phyloP scores from a whole-genome alignment of 2,797 vertebrate species.

The Numenius phaeopus region DNA sequence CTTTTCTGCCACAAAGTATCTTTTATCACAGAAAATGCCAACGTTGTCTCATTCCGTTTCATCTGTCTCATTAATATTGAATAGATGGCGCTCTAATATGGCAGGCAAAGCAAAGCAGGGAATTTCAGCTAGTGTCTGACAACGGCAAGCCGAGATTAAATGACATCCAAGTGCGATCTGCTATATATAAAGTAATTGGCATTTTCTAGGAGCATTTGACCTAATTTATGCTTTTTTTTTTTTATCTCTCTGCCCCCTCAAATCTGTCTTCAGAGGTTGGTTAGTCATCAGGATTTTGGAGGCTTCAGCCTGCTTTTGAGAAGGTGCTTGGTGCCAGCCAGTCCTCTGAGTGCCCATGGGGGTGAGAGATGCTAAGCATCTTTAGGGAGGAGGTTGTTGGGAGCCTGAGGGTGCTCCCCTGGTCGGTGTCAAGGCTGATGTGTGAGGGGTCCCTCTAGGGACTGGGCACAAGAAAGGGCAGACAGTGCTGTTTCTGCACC shows the following conservation, averaged over 20 bases:
- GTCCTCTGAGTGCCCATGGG: accelerated
- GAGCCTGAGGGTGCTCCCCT: not conserved
- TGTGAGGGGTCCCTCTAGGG: accelerated
- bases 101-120: not conserved
- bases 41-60: constrained; percentile 21
- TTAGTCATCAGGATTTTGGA: not conserved
- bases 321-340: not conserved
- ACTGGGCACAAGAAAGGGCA: accelerated
- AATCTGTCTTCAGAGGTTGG: not conserved
- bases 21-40: constrained; percentile 33
- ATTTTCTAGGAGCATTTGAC: constrained; percentile 36
- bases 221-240: constrained; percentile 12
- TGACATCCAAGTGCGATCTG: not conserved
- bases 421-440: not conserved
- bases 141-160: constrained; percentile 37
- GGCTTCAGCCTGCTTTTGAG: not conserved
- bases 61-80: constrained; percentile 67
- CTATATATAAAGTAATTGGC: constrained; percentile 46
- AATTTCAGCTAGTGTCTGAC: constrained; percentile 55
- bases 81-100: not conserved
- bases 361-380: not conserved
- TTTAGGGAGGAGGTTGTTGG: not conserved
- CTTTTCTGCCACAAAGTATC: not conserved
- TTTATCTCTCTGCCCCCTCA: not conserved
- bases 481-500: not conserved